phyloP scores from a whole-genome alignment of 2,888 invertebrate genomes.

The Hermaeophaga mercurialis region DNA sequence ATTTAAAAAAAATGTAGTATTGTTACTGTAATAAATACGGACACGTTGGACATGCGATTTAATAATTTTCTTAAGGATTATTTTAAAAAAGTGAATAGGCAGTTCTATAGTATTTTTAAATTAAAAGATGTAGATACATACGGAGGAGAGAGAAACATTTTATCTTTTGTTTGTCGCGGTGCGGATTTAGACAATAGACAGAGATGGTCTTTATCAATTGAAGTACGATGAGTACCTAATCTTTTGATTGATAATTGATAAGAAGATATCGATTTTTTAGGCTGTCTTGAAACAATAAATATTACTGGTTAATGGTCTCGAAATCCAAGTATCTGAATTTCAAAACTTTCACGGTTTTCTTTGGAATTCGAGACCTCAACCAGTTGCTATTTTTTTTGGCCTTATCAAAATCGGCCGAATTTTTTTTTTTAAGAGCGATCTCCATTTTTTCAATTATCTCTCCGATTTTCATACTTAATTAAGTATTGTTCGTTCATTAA shows the following conservation, averaged over 20 bases:
- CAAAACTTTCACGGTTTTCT: conserved; percentile 36
- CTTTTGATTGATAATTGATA: conserved; percentile 15
- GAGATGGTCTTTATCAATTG: background rate
- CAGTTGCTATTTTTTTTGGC: conserved; percentile 50
- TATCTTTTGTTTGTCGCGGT: too few relatives aligned
- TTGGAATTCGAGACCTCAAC: conserved; percentile 58
- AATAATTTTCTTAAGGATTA: too few relatives aligned
- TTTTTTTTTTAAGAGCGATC: conserved; percentile 33
- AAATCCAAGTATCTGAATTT: conserved; percentile 47
- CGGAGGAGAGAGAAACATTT: too few relatives aligned
- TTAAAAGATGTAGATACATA: too few relatives aligned
- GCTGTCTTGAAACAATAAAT: conserved; percentile 22
- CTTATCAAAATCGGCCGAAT: conserved; percentile 49
- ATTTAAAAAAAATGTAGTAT: too few relatives aligned
- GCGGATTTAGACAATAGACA: conserved; percentile 2
- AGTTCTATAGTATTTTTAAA: too few relatives aligned
- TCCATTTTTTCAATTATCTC: conserved; percentile 21
- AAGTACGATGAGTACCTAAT: conserved; percentile 14
- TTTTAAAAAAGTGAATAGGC: too few relatives aligned
- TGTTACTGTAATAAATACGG: too few relatives aligned
- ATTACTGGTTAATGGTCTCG: conserved; percentile 54
- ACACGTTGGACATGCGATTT: too few relatives aligned
- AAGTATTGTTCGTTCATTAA: background rate
- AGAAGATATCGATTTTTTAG: conserved; percentile 19
- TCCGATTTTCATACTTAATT: background rate